These are phyloP conservation scores for Chamaetylas fuelleborni DNA, from an alignment of 2,113 vertebrate genomes.

Conservation along the genomic window DNA sequence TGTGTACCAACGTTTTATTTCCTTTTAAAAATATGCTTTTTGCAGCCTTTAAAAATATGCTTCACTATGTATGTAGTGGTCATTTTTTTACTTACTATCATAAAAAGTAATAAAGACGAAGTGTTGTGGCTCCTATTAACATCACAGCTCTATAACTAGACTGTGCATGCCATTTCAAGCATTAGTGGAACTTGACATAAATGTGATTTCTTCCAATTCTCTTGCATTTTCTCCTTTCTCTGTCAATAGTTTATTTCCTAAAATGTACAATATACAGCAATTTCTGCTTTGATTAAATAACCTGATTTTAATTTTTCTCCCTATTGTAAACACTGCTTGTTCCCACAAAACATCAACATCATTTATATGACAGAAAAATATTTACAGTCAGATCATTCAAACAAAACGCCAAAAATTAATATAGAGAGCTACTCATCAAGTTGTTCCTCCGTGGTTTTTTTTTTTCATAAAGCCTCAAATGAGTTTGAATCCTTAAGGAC, in stretches of 20 bases:
- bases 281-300: slow-evolving; percentile 4
- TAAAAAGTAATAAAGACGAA: neutral
- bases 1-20: neutral
- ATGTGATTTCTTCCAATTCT: neutral
- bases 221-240: neutral
- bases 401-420: neutral
- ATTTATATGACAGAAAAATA: neutral
- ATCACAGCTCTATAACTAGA: neutral
- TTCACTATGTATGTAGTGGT: neutral
- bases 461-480: neutral
- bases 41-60: neutral
- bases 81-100: neutral
- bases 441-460: neutral
- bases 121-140: neutral
- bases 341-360: neutral
- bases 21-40: neutral
- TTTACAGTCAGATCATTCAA: slow-evolving; percentile 4
- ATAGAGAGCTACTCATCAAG: neutral
- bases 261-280: neutral
- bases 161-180: neutral
- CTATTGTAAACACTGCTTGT: neutral
- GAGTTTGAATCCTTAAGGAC: neutral
- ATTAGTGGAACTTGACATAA: neutral
- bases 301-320: neutral
- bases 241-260: neutral